Evolutionary conservation across 2,888 invertebrate species (phyloP).

Genomic region (Heliconius cydno): DNA sequence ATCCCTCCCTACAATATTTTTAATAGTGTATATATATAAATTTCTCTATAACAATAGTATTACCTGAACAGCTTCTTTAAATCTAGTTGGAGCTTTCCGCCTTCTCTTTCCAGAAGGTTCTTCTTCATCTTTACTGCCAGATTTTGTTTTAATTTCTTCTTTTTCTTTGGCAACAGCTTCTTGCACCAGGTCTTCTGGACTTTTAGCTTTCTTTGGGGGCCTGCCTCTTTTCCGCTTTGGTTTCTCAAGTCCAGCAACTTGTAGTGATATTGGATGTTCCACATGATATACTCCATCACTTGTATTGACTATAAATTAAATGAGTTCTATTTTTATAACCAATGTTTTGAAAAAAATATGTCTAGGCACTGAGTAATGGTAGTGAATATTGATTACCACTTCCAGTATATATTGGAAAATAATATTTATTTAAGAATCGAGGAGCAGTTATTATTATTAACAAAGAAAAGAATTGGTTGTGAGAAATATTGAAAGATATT

Average conservation of each 20-base stretch:
- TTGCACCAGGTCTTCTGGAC: slow-evolving; percentile 65
- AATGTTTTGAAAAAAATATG: no score
- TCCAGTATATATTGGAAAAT: no score
- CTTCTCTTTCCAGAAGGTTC: slow-evolving; percentile 84
- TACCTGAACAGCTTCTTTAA: slow-evolving; percentile 85
- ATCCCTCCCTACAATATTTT: background rate
- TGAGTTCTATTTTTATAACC: background rate
- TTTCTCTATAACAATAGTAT: slow-evolving; percentile 2
- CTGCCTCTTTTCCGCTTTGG: slow-evolving; percentile 88
- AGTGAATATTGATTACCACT: no score
- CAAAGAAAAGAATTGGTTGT: no score
- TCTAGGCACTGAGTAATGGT: no score
- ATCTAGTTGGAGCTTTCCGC: slow-evolving; percentile 86
- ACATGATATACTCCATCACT: slow-evolving; percentile 85
- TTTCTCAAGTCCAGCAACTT: slow-evolving; percentile 85
- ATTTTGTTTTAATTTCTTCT: slow-evolving; percentile 50
- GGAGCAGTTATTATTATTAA: no score
- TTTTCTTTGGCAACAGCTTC: slow-evolving; percentile 57
- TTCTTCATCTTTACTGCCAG: slow-evolving; percentile 57
- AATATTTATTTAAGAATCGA: no score
- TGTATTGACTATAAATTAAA: slow-evolving; percentile 77
- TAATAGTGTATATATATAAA: background rate
- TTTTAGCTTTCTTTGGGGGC: slow-evolving; percentile 84
- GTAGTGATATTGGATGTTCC: slow-evolving; percentile 86
- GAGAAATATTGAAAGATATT: no score